A percentile compares a stretch with the other conserved stretches of the same genome.
Evolutionary conservation across 2,888 invertebrate species (phyloP).

Genomic region (Lasioglossum zephyrum): DNA sequence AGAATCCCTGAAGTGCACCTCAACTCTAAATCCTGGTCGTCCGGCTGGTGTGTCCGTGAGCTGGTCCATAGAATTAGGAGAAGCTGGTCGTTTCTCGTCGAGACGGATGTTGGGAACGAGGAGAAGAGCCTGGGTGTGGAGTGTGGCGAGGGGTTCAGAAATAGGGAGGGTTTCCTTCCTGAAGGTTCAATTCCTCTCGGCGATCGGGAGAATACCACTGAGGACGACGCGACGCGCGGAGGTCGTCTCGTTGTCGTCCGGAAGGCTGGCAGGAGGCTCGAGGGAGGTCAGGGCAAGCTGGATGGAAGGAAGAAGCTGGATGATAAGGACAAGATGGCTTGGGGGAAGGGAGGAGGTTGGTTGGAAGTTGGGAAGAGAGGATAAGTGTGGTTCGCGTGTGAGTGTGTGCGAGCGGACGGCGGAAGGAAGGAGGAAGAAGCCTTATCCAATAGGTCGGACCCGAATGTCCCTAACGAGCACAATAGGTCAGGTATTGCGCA

Average conservation of each 20-base stretch:
- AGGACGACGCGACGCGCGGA: conserved; percentile 36
- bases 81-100: conserved; percentile 52
- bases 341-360: not conserved
- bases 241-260: conserved; percentile 47
- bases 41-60: not conserved
- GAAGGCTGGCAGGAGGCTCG: conserved; percentile 12
- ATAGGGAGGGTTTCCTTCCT: conserved; percentile 55
- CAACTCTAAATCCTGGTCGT: conserved; percentile 72
- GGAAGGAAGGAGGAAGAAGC: conserved; percentile 36
- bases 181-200: conserved; percentile 71
- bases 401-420: not conserved
- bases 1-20: conserved; percentile 78
- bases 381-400: conserved; percentile 35
- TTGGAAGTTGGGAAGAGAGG: conserved; percentile 9
- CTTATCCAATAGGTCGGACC: conserved; percentile 69
- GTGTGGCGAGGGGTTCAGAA: not conserved
- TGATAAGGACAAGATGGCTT: conserved; percentile 60
- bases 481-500: conserved; percentile 78
- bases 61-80: conserved; percentile 67
- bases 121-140: not conserved
- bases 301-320: conserved; percentile 11
- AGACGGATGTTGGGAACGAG: conserved; percentile 36
- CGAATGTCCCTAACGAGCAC: conserved; percentile 77
- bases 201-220: conserved; percentile 65
- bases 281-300: not conserved